phyloP scores from a whole-genome alignment of 2,113 vertebrate species.

The Platysteira castanea region DNA sequence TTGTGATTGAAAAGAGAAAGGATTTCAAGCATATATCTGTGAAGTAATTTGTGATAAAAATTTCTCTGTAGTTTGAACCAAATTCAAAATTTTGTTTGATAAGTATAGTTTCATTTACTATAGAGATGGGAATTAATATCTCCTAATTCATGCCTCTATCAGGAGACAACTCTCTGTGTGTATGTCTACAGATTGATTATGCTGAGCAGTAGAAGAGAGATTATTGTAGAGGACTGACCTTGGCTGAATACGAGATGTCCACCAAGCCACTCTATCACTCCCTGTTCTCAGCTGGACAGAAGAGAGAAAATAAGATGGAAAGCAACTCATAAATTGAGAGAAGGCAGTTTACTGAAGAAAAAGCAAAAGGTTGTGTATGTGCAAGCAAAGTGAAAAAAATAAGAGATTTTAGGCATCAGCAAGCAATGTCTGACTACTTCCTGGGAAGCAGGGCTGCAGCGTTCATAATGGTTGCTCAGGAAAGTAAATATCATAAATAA shows the following conservation, averaged over 20 bases:
- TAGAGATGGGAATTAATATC: not conserved
- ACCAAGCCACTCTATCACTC: not conserved
- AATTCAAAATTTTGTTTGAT: not conserved
- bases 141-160: not conserved
- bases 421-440: not conserved
- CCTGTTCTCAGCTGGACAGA: accelerated
- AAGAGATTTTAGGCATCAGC: too few species aligned
- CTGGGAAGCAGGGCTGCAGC: not conserved
- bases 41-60: not conserved
- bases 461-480: accelerated
- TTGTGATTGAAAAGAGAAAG: not conserved
- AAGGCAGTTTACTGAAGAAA: not conserved
- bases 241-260: not conserved
- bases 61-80: not conserved
- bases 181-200: not conserved
- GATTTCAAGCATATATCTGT: not conserved
- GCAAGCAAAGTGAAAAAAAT: not conserved
- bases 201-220: not conserved
- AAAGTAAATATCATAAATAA: not conserved
- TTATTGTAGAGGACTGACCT: not conserved
- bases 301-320: not conserved
- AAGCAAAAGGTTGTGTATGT: not conserved
- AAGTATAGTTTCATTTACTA: not conserved
- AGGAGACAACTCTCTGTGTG: not conserved
- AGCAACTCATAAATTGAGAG: accelerated